Conservation (phyloP, 2,888 invertebrate genomes). For the Parnassius mnemosyne region DNA sequence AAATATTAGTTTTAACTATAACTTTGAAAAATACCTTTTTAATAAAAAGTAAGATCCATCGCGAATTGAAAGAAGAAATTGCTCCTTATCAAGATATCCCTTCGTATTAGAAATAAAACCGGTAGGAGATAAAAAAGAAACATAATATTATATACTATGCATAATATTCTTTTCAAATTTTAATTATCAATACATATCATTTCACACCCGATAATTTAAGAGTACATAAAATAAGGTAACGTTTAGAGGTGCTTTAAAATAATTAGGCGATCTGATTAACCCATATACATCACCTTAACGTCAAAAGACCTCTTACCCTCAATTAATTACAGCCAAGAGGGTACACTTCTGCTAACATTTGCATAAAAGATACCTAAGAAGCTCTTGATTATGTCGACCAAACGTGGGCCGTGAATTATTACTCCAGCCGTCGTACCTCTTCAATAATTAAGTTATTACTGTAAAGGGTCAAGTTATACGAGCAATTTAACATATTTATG, state of each 20-base stretch:
- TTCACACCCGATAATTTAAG: conserved; percentile 25
- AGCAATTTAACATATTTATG: conserved; percentile 29
- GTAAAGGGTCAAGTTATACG: conserved; percentile 32
- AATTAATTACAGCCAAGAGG: conserved; percentile 61
- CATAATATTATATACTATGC: background rate
- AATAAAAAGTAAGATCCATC: too few species aligned
- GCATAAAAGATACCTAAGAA: conserved; percentile 73
- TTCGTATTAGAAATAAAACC: too few species aligned
- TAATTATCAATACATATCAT: conserved; percentile 1
- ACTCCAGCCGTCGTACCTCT: conserved; percentile 38
- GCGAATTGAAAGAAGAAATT: too few species aligned
- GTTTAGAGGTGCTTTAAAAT: conserved; percentile 63
- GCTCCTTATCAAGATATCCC: too few species aligned
- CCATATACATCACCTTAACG: conserved; percentile 68
- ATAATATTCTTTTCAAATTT: background rate
- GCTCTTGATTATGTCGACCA: conserved; percentile 57
- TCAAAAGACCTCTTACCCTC: conserved; percentile 58
- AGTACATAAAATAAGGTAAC: conserved; percentile 38
- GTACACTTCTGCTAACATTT: conserved; percentile 65
- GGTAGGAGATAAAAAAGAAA: too few species aligned
- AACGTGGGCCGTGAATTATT: conserved; percentile 60
- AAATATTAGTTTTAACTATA: too few species aligned
- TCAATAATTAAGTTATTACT: conserved; percentile 66
- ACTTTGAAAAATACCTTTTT: too few species aligned
- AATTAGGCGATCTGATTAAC: conserved; percentile 66